Evolutionary conservation across 2,113 vertebrate genomes (phyloP).

Genomic region (Dolichallabes microphthalmus): DNA sequence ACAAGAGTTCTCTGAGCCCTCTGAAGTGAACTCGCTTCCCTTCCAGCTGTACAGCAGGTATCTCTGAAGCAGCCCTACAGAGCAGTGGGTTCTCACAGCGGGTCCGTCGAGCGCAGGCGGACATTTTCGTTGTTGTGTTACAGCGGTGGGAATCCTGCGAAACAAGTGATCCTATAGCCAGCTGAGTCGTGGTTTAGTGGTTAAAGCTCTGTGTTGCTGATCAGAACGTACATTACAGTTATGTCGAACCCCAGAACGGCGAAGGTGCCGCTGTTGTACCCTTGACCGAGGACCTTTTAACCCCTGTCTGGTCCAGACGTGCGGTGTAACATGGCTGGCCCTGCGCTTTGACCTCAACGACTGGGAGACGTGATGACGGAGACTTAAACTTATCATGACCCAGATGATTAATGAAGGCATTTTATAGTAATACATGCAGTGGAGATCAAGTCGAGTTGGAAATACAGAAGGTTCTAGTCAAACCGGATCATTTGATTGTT

Average conservation of each 20-base stretch:
- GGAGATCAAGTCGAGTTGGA: not conserved
- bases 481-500: not conserved
- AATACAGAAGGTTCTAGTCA: not conserved
- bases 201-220: too few relatives aligned
- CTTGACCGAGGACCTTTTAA: too few relatives aligned
- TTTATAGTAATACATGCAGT: not conserved
- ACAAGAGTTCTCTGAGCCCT: not conserved
- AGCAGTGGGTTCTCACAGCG: not conserved
- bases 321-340: too few relatives aligned
- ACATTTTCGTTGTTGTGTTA: not conserved
- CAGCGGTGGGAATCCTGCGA: not conserved
- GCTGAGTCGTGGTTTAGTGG: too few relatives aligned
- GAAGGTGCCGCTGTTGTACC: too few relatives aligned
- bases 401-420: not conserved
- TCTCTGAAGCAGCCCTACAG: not conserved
- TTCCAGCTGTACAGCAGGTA: not conserved
- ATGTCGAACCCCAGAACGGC: too few relatives aligned
- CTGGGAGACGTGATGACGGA: too few relatives aligned
- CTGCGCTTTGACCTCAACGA: too few relatives aligned
- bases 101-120: not conserved
- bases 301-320: too few relatives aligned
- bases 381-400: not conserved
- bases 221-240: too few relatives aligned
- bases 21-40: conserved; percentile 3
- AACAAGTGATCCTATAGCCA: not conserved